These are phyloP conservation scores for Bombylius discolor DNA, from an alignment of 2,888 invertebrate genomes.

Conservation along the genomic window DNA sequence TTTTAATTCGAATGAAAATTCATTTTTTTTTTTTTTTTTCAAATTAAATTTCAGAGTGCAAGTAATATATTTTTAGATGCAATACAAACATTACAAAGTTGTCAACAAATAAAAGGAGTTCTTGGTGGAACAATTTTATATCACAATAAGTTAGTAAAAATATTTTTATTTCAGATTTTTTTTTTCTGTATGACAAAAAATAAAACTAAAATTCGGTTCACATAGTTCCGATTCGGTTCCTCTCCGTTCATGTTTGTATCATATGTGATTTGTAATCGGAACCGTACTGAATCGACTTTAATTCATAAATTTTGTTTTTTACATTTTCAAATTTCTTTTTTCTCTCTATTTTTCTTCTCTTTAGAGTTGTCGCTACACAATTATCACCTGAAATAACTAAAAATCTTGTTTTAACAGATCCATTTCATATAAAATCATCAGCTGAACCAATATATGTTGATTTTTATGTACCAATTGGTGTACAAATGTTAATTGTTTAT, in stretches of 20 bases:
- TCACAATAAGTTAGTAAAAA: conserved; percentile 63
- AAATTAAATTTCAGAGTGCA: conserved; percentile 52
- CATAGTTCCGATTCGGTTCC: too few species aligned
- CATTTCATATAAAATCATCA: conserved; percentile 68
- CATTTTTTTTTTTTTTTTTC: conserved; percentile 7
- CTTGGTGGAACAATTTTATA: conserved; percentile 76
- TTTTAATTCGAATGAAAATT: background rate
- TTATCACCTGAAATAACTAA: conserved; percentile 62
- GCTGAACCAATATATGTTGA: conserved; percentile 53
- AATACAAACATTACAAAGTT: conserved; percentile 71
- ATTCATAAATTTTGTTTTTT: background rate
- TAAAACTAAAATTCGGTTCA: too few species aligned
- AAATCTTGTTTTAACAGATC: conserved; percentile 67
- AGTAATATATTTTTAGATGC: conserved; percentile 78
- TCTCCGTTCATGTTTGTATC: too few species aligned
- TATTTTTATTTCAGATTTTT: background rate
- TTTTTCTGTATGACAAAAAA: too few species aligned
- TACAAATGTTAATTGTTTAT: conserved; percentile 67
- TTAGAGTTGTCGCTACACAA: conserved; percentile 69
- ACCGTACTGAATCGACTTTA: too few species aligned
- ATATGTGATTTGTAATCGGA: too few species aligned
- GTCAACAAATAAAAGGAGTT: conserved; percentile 64
- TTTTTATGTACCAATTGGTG: conserved; percentile 66
- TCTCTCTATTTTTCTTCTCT: conserved; percentile 15
- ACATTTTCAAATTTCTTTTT: too few species aligned